Conservation (phyloP, 1,140 invertebrate genomes). For the Hypsibius dujardini region DNA sequence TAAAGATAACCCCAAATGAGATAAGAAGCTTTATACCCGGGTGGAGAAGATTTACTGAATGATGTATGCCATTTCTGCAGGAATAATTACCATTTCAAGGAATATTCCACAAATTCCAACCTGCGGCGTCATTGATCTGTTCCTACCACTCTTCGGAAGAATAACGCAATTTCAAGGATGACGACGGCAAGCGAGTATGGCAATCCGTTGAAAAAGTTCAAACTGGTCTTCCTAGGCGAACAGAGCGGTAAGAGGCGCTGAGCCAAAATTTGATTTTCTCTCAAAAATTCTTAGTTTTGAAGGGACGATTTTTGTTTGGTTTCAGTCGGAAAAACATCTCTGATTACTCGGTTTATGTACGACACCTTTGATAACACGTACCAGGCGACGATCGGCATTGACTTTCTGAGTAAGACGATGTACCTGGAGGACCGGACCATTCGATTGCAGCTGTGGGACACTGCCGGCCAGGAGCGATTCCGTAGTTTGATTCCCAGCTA, state of each 20-base stretch:
- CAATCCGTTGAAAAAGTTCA: constrained; percentile 95
- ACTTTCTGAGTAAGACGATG: constrained; percentile 99
- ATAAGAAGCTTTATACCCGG: no score
- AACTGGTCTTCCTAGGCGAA: constrained; percentile 96
- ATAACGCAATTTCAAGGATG: constrained; percentile 38
- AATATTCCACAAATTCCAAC: no score
- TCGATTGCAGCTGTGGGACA: constrained; percentile 91
- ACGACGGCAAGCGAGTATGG: constrained; percentile 90
- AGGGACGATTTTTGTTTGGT: constrained; percentile 23
- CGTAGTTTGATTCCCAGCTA: constrained; percentile 96
- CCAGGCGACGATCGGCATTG: constrained; percentile 99
- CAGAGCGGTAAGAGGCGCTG: constrained; percentile 67
- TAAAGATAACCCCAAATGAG: no score
- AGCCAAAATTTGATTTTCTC: neutral
- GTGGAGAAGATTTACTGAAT: no score
- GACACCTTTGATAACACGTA: constrained; percentile 99
- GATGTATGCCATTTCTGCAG: no score
- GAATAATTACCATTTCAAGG: no score
- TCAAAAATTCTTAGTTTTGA: neutral
- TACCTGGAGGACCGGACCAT: constrained; percentile 96
- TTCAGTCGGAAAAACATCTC: constrained; percentile 96
- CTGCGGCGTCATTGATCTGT: no score
- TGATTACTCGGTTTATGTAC: constrained; percentile 99
- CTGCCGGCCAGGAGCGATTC: constrained; percentile 92
- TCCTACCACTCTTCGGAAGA: no score